Evolutionary conservation across 2,888 invertebrate species (phyloP).

Genomic region (Mythimna loreyi): DNA sequence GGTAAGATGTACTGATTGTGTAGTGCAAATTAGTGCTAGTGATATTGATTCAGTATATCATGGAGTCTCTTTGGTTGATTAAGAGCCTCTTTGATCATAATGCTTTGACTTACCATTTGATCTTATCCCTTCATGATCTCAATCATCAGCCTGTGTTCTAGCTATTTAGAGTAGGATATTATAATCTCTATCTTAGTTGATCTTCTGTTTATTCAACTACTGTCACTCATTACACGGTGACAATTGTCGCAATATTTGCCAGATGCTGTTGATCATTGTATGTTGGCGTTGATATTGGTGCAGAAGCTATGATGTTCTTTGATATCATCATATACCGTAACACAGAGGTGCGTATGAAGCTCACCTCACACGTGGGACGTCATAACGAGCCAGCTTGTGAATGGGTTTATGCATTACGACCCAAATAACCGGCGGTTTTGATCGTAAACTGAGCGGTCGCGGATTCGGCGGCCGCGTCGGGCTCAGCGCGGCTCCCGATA

Average conservation of each 20-base stretch:
- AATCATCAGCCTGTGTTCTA: too few relatives aligned
- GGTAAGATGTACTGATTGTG: background rate
- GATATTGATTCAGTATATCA: background rate
- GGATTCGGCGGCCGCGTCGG: slow-evolving; percentile 60
- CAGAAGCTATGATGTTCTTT: background rate
- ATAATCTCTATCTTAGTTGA: too few relatives aligned
- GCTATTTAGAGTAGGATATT: too few relatives aligned
- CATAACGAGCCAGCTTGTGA: slow-evolving; percentile 67
- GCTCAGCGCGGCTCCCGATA: slow-evolving; percentile 62
- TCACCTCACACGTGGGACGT: slow-evolving; percentile 34
- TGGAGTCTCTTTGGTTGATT: background rate
- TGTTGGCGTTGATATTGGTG: too few relatives aligned
- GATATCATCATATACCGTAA: slow-evolving; percentile 9
- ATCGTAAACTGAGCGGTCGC: slow-evolving; percentile 71
- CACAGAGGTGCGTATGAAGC: background rate
- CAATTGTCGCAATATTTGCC: too few relatives aligned
- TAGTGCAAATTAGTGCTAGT: background rate
- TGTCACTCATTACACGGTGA: too few relatives aligned
- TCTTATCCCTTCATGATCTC: background rate
- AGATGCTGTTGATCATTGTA: too few relatives aligned
- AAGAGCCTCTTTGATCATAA: background rate
- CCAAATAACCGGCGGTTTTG: slow-evolving; percentile 69
- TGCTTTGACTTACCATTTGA: too few relatives aligned
- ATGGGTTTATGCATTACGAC: slow-evolving; percentile 70
- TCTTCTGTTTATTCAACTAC: too few relatives aligned